Evolutionary conservation across 2,888 invertebrate genomes (phyloP).

Genomic region (Crioceris asparagi): DNA sequence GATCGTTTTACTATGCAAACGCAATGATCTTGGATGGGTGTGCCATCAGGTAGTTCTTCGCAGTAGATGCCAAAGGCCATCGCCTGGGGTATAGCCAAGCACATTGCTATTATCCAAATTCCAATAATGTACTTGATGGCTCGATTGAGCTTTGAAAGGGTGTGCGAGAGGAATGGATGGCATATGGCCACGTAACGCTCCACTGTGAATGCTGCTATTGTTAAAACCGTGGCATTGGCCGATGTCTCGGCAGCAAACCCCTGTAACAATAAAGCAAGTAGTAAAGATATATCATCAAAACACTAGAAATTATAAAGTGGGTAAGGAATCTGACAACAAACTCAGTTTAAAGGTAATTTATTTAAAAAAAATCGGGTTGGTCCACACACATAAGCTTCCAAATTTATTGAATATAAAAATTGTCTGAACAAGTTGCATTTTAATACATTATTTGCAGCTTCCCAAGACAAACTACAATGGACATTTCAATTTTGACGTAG

Average conservation of each 20-base stretch:
- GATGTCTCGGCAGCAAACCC: conserved; percentile 79
- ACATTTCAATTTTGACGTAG: no score
- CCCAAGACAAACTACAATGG: no score
- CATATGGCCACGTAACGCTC: conserved; percentile 84
- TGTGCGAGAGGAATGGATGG: conserved; percentile 73
- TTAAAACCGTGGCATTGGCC: conserved; percentile 73
- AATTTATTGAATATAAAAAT: no score
- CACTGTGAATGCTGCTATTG: conserved; percentile 80
- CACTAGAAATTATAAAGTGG: no score
- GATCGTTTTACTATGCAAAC: conserved; percentile 33
- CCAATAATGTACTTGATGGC: conserved; percentile 61
- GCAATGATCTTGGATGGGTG: conserved; percentile 30
- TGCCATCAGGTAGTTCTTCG: conserved; percentile 20
- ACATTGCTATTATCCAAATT: conserved; percentile 70
- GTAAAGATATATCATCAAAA: no score
- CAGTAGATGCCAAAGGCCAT: conserved; percentile 67
- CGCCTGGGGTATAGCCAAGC: conserved; percentile 67
- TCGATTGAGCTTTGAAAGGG: conserved; percentile 72
- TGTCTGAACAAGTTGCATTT: no score
- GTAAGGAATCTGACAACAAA: no score
- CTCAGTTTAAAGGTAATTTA: no score
- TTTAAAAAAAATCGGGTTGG: no score
- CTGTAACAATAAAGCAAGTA: conserved; percentile 26
- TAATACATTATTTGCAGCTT: no score
- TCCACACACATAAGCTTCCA: no score